A percentile compares a stretch with the other conserved stretches of the same genome.
Conservation (phyloP, 2,113 vertebrate genomes). For the Cyprinodon variegatus region DNA sequence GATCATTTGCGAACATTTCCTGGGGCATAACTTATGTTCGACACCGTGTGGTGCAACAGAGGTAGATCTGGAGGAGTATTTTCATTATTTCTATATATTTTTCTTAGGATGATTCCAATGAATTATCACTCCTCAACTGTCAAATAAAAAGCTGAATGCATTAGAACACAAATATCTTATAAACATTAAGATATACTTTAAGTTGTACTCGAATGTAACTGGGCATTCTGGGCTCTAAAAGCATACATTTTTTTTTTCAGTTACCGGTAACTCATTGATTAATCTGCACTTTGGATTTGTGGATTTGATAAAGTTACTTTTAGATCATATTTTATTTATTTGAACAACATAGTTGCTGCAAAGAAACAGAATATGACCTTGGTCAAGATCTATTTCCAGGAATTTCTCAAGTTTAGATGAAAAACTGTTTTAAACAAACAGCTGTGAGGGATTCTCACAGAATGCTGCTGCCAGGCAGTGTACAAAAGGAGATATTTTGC, state of each 20-base stretch:
- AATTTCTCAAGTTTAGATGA: background rate
- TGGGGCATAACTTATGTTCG: conserved; percentile 36
- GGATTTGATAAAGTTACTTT: conserved; percentile 28
- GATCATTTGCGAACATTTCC: conserved; percentile 46
- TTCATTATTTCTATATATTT: conserved; percentile 3
- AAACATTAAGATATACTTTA: background rate
- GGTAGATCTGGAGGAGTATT: conserved; percentile 23
- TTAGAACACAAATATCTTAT: background rate
- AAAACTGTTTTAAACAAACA: conserved; percentile 21
- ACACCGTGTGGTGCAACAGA: conserved; percentile 2
- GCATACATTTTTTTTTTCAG: conserved; percentile 28
- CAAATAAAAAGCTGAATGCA: background rate
- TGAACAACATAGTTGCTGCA: conserved; percentile 3
- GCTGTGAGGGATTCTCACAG: conserved; percentile 5
- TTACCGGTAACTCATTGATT: conserved; percentile 24
- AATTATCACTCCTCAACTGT: conserved; percentile 14
- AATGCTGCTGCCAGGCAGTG: conserved; percentile 21
- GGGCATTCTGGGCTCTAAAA: conserved; percentile 38
- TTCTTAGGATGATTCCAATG: conserved; percentile 22
- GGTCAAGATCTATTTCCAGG: conserved; percentile 17
- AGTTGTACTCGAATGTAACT: conserved; percentile 28
- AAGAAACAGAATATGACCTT: background rate
- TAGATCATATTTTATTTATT: conserved; percentile 19
- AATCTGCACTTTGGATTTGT: conserved; percentile 54
- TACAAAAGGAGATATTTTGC: conserved; percentile 22